Evolutionary conservation across 2,888 invertebrate genomes (phyloP), one percentile per base, ranked within the genome.

Genomic region (Melanargia galathea): DNA sequence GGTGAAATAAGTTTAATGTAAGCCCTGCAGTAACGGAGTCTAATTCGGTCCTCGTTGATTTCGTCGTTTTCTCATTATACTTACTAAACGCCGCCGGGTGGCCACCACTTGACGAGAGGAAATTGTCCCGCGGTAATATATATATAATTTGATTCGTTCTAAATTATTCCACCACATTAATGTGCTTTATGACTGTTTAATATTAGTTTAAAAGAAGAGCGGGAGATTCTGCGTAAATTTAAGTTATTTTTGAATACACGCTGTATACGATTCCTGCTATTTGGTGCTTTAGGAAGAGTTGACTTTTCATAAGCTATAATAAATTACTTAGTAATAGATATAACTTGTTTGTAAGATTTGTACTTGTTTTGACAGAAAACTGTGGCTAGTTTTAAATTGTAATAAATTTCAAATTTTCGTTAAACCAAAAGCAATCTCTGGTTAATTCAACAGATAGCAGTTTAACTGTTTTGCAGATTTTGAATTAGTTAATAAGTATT

Each of bases 21-120:
- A 87, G 61, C 84, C 78, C 49, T 63, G 65, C 70, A 68, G 68
- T 63, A 67, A 67, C 70, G 73, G 77, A 74, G 75, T 90, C 91
- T 90, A 90, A 90, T 89, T 90, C 84, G 74, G 83, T 78, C 81
- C 79, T 76, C 79, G 83, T 86, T 83, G 82, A 83, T 83, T 87
- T 86, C 70, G 83, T 89, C 84, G 84, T 87, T 86, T 89, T 89
- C 81, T 87, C 84, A 81, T 85, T 84, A 85, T 81, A 79, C 79
- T 78, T 81, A 79, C 79, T 78, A 78, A 84, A 86, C 80, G 81
- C 82, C 87, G 89, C 82, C 87, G 89, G 89, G 89, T 89, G 89
- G 89, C 85, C 89, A 78, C 71, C 81, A 77, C 74, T 82, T 86
- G 85, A 87, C 86, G 85, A 83, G 86, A 89, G 88, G 90, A 89